These are phyloP conservation scores for Chloroceryle amazona DNA, from an alignment of 2,797 vertebrate species.

Conservation along the genomic window DNA sequence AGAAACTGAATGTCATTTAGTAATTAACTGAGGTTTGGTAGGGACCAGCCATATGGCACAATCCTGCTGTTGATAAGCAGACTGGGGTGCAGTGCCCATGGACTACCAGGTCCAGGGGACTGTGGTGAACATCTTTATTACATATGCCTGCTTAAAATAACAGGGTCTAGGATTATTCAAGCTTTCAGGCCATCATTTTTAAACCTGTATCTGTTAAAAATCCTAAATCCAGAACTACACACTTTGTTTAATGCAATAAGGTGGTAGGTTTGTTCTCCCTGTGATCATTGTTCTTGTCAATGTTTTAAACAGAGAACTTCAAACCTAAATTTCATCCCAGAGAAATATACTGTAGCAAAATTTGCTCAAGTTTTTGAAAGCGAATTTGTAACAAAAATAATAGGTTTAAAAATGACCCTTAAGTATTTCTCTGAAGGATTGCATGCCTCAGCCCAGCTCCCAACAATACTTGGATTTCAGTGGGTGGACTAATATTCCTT, in stretches of 20 bases:
- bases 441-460: background rate
- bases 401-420: background rate
- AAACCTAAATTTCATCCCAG: background rate
- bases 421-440: background rate
- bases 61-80: background rate
- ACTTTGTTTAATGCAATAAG: background rate
- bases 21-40: background rate
- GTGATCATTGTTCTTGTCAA: background rate
- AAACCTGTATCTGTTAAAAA: background rate
- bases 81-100: background rate
- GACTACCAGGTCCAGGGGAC: background rate
- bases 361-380: background rate
- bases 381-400: background rate
- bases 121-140: background rate
- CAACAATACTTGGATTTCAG: background rate
- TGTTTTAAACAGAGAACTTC: background rate
- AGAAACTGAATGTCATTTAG: background rate
- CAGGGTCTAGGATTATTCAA: background rate
- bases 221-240: background rate
- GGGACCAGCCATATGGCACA: background rate
- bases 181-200: background rate
- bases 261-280: background rate
- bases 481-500: background rate
- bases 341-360: background rate
- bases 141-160: background rate